phyloP scores from a whole-genome alignment of 2,113 vertebrate species.

The Proterorhinus semilunaris region DNA sequence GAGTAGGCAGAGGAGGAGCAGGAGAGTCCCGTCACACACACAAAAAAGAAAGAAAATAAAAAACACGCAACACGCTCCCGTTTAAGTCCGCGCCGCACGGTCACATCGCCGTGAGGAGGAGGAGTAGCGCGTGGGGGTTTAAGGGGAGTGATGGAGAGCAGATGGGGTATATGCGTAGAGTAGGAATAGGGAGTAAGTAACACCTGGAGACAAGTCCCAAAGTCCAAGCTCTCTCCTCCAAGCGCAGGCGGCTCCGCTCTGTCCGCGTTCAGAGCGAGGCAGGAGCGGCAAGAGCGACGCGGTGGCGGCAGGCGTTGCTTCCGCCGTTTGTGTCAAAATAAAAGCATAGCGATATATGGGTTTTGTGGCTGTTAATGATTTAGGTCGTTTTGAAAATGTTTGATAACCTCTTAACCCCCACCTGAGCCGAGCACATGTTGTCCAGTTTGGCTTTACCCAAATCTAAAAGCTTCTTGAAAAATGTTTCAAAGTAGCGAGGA shows the following conservation, averaged over 20 bases:
- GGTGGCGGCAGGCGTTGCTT: fast-evolving
- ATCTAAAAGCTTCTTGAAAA: too few relatives aligned
- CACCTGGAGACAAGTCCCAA: conserved; percentile 46
- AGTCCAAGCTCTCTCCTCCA: conserved; percentile 35
- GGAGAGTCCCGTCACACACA: background rate
- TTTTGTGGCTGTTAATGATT: background rate
- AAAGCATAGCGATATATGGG: conserved; percentile 10
- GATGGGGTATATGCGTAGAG: background rate
- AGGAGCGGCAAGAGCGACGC: background rate
- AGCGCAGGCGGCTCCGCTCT: conserved; percentile 24
- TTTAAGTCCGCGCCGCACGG: conserved; percentile 20
- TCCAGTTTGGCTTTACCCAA: too few relatives aligned
- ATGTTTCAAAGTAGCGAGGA: too few relatives aligned
- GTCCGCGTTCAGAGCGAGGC: conserved; percentile 15
- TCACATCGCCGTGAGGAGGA: conserved; percentile 21
- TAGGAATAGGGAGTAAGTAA: conserved; percentile 10
- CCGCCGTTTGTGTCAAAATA: conserved; percentile 27
- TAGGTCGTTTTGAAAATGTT: too few relatives aligned
- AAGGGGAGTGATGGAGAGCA: background rate
- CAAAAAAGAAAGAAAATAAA: too few relatives aligned
- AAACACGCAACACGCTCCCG: too few relatives aligned
- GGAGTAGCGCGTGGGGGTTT: background rate
- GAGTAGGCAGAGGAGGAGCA: background rate
- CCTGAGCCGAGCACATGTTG: too few relatives aligned
- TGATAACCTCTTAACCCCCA: too few relatives aligned